A percentile compares a stretch with the other conserved stretches of the same genome.
phyloP scores from a whole-genome alignment of 2,888 invertebrate genomes.

The Protophormia terraenovae region DNA sequence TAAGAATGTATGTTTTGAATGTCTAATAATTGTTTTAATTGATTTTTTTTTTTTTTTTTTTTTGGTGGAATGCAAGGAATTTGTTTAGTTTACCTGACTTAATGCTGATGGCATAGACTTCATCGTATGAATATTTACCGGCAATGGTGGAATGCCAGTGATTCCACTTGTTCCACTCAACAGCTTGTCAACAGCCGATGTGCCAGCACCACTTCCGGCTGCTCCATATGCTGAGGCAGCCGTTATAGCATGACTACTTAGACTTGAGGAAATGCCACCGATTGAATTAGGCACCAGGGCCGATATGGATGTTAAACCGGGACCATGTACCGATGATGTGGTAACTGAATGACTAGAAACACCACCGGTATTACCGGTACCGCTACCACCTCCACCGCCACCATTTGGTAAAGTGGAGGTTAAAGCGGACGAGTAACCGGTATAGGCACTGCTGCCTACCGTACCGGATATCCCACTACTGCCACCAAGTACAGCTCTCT shows the following conservation, averaged over 20 bases:
- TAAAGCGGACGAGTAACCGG: conserved; percentile 76
- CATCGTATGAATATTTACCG: conserved; percentile 82
- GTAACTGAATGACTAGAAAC: conserved; percentile 60
- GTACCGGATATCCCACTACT: conserved; percentile 72
- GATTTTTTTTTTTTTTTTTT: too few relatives aligned
- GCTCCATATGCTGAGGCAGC: conserved; percentile 82
- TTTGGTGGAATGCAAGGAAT: conserved; percentile 28
- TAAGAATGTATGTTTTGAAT: conserved; percentile 5
- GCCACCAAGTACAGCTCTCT: conserved; percentile 77
- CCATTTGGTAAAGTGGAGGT: conserved; percentile 77
- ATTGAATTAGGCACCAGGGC: conserved; percentile 78
- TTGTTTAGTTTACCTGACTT: conserved; percentile 80
- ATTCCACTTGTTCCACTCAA: conserved; percentile 82
- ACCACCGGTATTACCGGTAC: conserved; percentile 50
- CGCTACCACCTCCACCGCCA: conserved; percentile 69
- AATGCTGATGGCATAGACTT: conserved; percentile 81
- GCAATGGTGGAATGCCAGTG: conserved; percentile 78
- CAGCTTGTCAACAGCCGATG: conserved; percentile 82
- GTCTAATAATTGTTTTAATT: not conserved
- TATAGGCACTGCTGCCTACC: conserved; percentile 63
- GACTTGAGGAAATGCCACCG: conserved; percentile 84
- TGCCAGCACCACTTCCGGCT: conserved; percentile 73
- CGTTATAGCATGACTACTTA: conserved; percentile 86
- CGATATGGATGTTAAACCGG: conserved; percentile 77
- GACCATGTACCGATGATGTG: conserved; percentile 56